Conservation (phyloP, 2,113 vertebrate species). For the Muscicapa adusta region DNA sequence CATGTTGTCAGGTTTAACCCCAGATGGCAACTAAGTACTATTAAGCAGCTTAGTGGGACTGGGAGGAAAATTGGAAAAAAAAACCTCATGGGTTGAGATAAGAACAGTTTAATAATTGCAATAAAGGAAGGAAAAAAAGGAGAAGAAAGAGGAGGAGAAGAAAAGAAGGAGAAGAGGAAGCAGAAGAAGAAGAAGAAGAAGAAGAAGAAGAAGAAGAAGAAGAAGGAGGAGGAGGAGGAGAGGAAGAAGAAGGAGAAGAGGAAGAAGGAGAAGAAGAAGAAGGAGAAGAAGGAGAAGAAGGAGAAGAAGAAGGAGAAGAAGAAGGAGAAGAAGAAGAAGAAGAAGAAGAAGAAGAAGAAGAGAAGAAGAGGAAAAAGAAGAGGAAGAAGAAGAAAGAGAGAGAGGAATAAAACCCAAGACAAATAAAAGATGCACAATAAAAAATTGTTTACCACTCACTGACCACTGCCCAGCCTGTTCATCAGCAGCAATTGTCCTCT, state of each 20-base stretch:
- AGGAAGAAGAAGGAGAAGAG: no score
- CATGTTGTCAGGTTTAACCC: background rate
- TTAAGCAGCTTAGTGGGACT: background rate
- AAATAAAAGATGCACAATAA: background rate
- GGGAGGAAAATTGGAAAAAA: background rate
- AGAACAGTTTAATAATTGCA: background rate
- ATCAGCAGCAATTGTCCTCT: background rate
- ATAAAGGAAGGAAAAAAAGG: background rate
- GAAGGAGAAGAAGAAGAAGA: no score
- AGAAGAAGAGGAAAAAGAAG: no score
- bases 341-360: background rate
- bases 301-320: background rate
- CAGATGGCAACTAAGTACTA: background rate
- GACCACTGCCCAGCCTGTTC: background rate
- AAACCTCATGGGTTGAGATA: background rate
- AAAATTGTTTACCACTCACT: background rate
- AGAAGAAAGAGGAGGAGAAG: rapidly evolving
- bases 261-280: background rate
- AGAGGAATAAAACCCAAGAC: background rate
- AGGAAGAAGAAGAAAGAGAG: background rate
- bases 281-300: background rate
- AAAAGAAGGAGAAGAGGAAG: background rate
- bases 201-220: no score
- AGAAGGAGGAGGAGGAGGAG: background rate
- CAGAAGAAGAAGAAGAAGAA: background rate